phyloP scores from a whole-genome alignment of 2,888 invertebrate genomes.

The Platerodrilus igneus region DNA sequence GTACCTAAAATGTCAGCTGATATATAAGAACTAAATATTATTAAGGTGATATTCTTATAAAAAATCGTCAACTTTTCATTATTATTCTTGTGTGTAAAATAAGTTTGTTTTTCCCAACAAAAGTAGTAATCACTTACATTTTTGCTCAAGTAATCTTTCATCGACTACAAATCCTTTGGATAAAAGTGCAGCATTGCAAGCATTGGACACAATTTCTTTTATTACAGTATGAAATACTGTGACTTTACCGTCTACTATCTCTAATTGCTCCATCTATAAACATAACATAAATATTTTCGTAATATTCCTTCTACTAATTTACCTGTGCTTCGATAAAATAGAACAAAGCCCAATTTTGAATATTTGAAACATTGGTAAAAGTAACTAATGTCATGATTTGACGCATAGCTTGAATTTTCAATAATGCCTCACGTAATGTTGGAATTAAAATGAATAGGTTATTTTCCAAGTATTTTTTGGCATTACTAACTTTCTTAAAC shows the following conservation, averaged over 20 bases:
- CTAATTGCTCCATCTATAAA: slow-evolving; percentile 49
- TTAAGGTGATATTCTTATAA: no score
- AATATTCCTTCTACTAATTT: slow-evolving; percentile 17
- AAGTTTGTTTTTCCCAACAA: no score
- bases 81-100: no score
- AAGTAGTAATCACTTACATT: neutral
- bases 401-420: slow-evolving; percentile 66
- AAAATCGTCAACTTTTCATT: no score
- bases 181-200: slow-evolving; percentile 71
- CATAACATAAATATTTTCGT: neutral
- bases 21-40: no score
- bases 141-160: slow-evolving; percentile 48
- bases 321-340: slow-evolving; percentile 70
- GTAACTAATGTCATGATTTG: slow-evolving; percentile 58
- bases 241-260: slow-evolving; percentile 42
- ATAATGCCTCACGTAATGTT: slow-evolving; percentile 64
- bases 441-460: slow-evolving; percentile 72
- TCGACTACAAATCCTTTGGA: slow-evolving; percentile 75
- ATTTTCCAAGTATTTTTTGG: slow-evolving; percentile 57
- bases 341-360: slow-evolving; percentile 56
- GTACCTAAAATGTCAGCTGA: no score
- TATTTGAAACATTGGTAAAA: slow-evolving; percentile 55
- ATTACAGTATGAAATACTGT: slow-evolving; percentile 51
- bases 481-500: slow-evolving; percentile 61
- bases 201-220: slow-evolving; percentile 58